phyloP scores from a whole-genome alignment of 2,113 vertebrate species.

The Herpailurus yagouaroundi region DNA sequence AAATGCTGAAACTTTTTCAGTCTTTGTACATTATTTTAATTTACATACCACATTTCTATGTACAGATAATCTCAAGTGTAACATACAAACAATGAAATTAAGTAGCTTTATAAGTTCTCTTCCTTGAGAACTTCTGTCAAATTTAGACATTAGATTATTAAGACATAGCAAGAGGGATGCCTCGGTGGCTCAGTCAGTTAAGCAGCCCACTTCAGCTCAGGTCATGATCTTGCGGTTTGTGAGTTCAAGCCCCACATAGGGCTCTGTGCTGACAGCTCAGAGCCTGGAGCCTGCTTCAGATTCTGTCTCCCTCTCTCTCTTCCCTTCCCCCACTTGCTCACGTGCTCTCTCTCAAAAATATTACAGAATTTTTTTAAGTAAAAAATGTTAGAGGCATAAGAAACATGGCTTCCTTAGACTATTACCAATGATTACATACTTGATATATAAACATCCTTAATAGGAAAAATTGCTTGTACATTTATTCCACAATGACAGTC shows the following conservation, averaged over 20 bases:
- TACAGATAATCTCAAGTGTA: slow-evolving; percentile 55
- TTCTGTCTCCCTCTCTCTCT: neutral
- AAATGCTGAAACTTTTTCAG: neutral
- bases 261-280: neutral
- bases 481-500: slow-evolving; percentile 24
- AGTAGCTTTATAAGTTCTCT: neutral
- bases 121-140: neutral
- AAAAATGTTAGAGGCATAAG: neutral
- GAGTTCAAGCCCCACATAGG: neutral
- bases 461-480: slow-evolving; percentile 19
- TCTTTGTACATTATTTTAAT: slow-evolving; percentile 50
- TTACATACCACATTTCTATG: slow-evolving; percentile 68
- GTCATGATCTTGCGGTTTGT: neutral
- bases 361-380: neutral
- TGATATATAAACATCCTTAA: neutral
- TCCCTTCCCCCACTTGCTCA: no score
- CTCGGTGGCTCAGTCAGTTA: neutral
- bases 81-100: neutral
- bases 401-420: neutral
- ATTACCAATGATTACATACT: neutral
- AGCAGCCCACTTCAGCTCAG: neutral
- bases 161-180: neutral
- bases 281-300: neutral
- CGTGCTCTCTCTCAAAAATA: neutral
- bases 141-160: neutral